phyloP scores from a whole-genome alignment of 30 jellyfish, hydroid and myxozoan species.

The Chironex yamaguchii region DNA sequence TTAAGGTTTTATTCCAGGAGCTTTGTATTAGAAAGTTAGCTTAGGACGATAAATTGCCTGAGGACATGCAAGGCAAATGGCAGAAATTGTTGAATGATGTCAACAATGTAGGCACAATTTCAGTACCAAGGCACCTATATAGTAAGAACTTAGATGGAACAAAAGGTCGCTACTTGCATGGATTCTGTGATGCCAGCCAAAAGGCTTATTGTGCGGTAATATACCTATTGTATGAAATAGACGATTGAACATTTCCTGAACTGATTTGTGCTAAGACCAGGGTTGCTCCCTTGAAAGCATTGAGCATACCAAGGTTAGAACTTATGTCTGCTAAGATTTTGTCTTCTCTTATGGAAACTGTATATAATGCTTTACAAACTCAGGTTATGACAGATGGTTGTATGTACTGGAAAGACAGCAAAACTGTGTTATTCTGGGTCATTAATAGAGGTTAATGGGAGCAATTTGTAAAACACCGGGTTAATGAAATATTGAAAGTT shows the following conservation, averaged over 20 bases:
- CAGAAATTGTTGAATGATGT: conserved; percentile 14
- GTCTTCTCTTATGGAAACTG: conserved; percentile 4
- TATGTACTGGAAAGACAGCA: no score
- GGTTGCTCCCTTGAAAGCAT: conserved; percentile 51
- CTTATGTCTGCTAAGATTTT: conserved; percentile 33
- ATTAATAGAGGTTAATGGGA: neutral
- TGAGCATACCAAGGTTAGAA: conserved; percentile 59
- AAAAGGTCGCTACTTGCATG: conserved; percentile 5
- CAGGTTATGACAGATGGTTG: no score
- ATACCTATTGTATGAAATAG: conserved; percentile 1
- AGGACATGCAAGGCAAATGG: conserved; percentile 21
- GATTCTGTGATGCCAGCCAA: conserved; percentile 10
- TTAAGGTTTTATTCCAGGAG: conserved; percentile 21
- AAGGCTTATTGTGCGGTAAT: conserved; percentile 21
- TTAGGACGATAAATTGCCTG: conserved; percentile 68
- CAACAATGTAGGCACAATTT: neutral
- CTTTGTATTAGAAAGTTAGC: conserved; percentile 53
- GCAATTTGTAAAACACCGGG: neutral
- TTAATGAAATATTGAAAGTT: neutral
- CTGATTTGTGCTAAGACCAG: no score
- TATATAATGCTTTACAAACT: neutral
- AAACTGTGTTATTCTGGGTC: no score
- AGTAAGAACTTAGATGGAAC: neutral
- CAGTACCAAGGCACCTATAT: conserved; percentile 6
- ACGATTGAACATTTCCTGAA: no score